phyloP scores from a whole-genome alignment of 2,113 vertebrate species.

The Sterna hirundo region DNA sequence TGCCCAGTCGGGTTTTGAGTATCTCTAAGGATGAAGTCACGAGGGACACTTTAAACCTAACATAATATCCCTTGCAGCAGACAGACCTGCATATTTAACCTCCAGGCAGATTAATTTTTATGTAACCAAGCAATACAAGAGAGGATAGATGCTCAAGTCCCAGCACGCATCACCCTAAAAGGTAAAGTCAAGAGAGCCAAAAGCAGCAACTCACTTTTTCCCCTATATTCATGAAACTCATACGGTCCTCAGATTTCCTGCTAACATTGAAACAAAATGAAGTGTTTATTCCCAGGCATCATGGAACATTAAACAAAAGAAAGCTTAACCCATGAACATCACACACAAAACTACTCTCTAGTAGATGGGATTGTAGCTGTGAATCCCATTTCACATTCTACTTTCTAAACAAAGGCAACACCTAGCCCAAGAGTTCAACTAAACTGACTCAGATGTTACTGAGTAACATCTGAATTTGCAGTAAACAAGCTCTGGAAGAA shows the following conservation, averaged over 20 bases:
- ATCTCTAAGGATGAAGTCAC: background rate
- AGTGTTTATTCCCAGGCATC: conserved; percentile 1
- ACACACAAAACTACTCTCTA: background rate
- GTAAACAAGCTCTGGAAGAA: background rate
- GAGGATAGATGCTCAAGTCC: background rate
- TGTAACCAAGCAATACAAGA: background rate
- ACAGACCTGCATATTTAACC: conserved; percentile 18
- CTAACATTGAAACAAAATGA: background rate
- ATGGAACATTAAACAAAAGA: background rate
- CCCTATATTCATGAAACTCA: background rate
- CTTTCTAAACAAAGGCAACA: background rate
- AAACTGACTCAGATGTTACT: background rate
- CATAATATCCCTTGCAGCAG: background rate
- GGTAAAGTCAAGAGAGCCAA: background rate
- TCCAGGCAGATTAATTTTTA: conserved; percentile 23
- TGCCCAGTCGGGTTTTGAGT: background rate
- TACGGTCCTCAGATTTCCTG: background rate
- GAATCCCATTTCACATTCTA: background rate
- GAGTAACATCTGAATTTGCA: background rate
- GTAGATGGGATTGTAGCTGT: background rate
- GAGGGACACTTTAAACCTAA: background rate
- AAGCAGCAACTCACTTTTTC: conserved; percentile 34
- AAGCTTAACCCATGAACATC: background rate
- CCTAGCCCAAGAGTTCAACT: background rate
- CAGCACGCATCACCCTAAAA: conserved; percentile 29